These are phyloP conservation scores for Nebria ingens DNA, from an alignment of 1,140 invertebrate species.

Conservation along the genomic window DNA sequence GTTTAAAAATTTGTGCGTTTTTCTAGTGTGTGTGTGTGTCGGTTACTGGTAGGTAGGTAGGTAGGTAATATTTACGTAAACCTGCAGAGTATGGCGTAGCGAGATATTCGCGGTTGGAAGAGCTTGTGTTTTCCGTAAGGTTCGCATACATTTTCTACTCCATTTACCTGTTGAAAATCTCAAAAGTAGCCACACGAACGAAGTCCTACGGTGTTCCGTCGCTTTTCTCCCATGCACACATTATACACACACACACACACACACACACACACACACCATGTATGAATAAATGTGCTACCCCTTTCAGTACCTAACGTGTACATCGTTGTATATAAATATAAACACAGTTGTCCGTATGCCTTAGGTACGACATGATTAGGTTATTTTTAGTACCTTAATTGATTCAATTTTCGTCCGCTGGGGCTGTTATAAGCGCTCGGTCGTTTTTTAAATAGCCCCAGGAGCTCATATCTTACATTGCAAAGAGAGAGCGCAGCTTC, in stretches of 20 bases:
- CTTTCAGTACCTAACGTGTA: too few species aligned
- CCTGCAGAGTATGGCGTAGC: too few species aligned
- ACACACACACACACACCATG: too few species aligned
- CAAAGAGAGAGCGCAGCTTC: background rate
- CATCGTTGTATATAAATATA: background rate
- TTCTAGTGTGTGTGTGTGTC: too few species aligned
- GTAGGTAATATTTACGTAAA: too few species aligned
- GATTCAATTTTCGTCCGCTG: slow-evolving; percentile 9
- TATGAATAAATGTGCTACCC: too few species aligned
- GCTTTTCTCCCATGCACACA: background rate
- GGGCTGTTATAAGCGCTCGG: background rate
- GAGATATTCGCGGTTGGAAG: background rate
- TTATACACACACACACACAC: background rate
- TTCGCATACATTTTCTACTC: background rate
- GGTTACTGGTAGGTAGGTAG: too few species aligned
- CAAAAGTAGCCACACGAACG: background rate
- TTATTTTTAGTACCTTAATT: slow-evolving; percentile 10
- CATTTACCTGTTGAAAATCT: background rate
- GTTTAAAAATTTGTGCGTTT: too few species aligned
- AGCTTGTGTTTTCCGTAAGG: background rate
- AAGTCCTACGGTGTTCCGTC: background rate
- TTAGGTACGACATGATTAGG: background rate
- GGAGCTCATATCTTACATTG: background rate
- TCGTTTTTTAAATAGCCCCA: background rate
- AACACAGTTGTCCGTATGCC: too few species aligned